Conservation (phyloP, 1,140 invertebrate genomes). For the Frieseomelitta varia region DNA sequence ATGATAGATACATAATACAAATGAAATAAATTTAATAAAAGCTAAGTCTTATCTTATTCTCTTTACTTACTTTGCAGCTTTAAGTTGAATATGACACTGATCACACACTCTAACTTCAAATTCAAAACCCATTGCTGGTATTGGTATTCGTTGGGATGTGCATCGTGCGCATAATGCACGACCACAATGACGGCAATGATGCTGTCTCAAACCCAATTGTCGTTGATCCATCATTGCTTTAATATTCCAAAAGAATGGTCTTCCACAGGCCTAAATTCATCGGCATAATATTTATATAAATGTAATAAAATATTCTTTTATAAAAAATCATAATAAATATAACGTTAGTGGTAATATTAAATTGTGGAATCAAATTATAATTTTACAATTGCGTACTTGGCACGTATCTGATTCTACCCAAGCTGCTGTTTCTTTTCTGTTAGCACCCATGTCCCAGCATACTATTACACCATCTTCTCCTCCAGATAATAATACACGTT, state of each 20-base stretch:
- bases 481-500: constrained; percentile 94
- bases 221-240: constrained; percentile 98
- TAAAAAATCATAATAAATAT: neutral
- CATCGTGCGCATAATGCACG: constrained; percentile 96
- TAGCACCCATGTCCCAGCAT: constrained; percentile 96
- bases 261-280: constrained; percentile 88
- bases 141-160: constrained; percentile 92
- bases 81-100: constrained; percentile 91
- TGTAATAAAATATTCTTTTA: neutral
- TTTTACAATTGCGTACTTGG: constrained; percentile 68
- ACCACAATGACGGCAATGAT: constrained; percentile 95
- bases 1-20: neutral
- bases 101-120: constrained; percentile 98
- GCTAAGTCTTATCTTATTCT: neutral
- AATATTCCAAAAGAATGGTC: constrained; percentile 99
- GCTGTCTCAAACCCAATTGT: constrained; percentile 94
- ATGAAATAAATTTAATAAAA: neutral
- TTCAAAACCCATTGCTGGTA: constrained; percentile 98
- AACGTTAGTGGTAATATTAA: neutral
- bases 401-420: constrained; percentile 98
- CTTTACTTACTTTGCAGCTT: constrained; percentile 91
- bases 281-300: neutral
- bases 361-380: neutral
- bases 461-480: constrained; percentile 97
- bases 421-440: constrained; percentile 94